Base-by-base conservation (phyloP, 2,888 invertebrate species). In the Rutpela maculata region DNA sequence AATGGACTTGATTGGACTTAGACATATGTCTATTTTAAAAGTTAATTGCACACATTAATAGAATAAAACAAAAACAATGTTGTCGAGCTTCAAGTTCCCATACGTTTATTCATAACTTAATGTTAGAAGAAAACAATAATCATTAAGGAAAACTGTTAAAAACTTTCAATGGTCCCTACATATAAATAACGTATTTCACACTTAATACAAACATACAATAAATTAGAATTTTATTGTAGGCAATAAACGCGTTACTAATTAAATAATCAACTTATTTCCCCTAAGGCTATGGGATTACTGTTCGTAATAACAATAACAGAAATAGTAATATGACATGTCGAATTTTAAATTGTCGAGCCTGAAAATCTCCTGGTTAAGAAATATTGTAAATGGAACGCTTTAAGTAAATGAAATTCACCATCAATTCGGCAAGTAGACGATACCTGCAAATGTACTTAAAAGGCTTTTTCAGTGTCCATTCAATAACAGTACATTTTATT, bases 221-320 rank as follows among this genome's bases (percentile, higher is more conserved):
- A 63, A 38, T 63, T 26, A 62, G 11, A 63, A 10, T 50, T 63
- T 38, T 63, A 38, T 10, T 22, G 18, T 3, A 38, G n/a, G 38
- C 18, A 63, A 17, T 38, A 22, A 63, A 63, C 38, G 63, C 9
- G 63, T 38, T 38, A 35, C 7, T 35, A 63, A 63, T 63, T 38
- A 38, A 63, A 18, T 38, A 63, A 63, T 38, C 17, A 63, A 63
- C 12, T 43, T 15, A 50, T 50, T n/a, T n/a, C 1, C 6, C 50
- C n/a, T n/a, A n/a, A 6, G n/a, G 50, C 50, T 15, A 6, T n/a
- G 50, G 5, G 1, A n/a, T 50, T 50, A n/a, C 50, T 50, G n/a
- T 9, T 35, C 31, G 31, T 35, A 35, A 35, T 9, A 35, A 35
- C 31, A 35, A 35, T 35, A 35, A 26, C 26, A 26, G 26, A 26